phyloP scores from a whole-genome alignment of 2,888 invertebrate species.

The Idaea aversata region DNA sequence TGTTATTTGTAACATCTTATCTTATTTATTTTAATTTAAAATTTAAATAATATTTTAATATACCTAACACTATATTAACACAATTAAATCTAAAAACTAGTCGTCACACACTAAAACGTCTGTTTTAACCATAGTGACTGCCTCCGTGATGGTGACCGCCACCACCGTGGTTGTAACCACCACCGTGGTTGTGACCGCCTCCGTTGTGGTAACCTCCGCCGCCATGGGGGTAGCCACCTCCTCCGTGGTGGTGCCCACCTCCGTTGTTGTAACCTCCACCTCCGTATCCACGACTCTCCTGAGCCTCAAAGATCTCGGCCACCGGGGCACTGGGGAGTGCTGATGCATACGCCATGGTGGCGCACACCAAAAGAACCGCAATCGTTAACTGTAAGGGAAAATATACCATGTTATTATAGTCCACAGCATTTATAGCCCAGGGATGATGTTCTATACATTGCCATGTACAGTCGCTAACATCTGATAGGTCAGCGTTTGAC shows the following conservation, averaged over 20 bases:
- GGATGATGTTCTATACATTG: no score
- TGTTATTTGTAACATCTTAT: no score
- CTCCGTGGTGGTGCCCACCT: not conserved
- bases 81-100: not conserved
- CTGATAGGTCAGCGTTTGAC: no score
- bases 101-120: not conserved
- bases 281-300: conserved; percentile 3
- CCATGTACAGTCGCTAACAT: no score
- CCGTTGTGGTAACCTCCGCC: not conserved
- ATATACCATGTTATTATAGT: not conserved
- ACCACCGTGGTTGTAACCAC: not conserved
- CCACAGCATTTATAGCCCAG: no score
- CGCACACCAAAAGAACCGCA: not conserved
- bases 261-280: not conserved
- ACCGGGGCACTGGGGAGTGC: not conserved
- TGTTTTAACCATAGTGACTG: not conserved
- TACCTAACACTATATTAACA: not conserved
- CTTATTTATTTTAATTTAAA: no score
- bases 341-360: not conserved
- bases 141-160: not conserved
- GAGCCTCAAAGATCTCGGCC: not conserved
- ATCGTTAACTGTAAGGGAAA: not conserved
- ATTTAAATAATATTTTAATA: not conserved
- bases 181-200: not conserved
- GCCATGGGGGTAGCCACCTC: not conserved